Percentiles rank a stretch among this genome's conserved stretches.
Evolutionary conservation across 2,888 invertebrate genomes (phyloP).

Genomic region (Antheraea yamamai): DNA sequence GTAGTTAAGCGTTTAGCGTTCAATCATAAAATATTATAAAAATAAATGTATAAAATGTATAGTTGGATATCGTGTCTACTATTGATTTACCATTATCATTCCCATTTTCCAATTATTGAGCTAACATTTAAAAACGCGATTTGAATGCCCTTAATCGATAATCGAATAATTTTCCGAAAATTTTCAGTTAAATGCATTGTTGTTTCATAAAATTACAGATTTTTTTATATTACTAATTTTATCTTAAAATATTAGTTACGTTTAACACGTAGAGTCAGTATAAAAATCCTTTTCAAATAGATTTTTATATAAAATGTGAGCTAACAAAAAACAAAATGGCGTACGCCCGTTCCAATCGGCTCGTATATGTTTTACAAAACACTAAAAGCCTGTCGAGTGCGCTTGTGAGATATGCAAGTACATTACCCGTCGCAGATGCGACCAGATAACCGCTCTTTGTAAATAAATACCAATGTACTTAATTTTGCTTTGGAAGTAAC

Average conservation of each 20-base stretch:
- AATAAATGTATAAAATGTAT: too few species aligned
- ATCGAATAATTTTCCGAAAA: too few species aligned
- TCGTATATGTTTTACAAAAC: constrained; percentile 10
- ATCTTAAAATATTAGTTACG: not conserved
- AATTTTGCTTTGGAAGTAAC: not conserved
- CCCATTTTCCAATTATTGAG: too few species aligned
- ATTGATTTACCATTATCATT: too few species aligned
- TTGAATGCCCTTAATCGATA: too few species aligned
- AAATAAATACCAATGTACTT: constrained; percentile 40
- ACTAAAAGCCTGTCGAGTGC: constrained; percentile 36
- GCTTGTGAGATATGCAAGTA: constrained; percentile 30
- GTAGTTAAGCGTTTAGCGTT: too few species aligned
- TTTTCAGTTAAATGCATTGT: too few species aligned
- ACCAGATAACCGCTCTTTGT: constrained; percentile 26
- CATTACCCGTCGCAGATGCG: constrained; percentile 42
- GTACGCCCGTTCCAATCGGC: not conserved
- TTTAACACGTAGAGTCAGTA: not conserved
- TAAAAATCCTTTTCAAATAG: not conserved
- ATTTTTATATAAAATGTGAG: not conserved
- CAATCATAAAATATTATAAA: too few species aligned
- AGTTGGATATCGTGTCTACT: too few species aligned
- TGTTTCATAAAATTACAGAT: not conserved
- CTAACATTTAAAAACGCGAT: too few species aligned
- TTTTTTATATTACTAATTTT: not conserved
- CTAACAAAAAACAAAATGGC: constrained; percentile 1